These are phyloP conservation scores for Dicaeum eximium DNA, from an alignment of 2,113 vertebrate genomes.

Conservation along the genomic window DNA sequence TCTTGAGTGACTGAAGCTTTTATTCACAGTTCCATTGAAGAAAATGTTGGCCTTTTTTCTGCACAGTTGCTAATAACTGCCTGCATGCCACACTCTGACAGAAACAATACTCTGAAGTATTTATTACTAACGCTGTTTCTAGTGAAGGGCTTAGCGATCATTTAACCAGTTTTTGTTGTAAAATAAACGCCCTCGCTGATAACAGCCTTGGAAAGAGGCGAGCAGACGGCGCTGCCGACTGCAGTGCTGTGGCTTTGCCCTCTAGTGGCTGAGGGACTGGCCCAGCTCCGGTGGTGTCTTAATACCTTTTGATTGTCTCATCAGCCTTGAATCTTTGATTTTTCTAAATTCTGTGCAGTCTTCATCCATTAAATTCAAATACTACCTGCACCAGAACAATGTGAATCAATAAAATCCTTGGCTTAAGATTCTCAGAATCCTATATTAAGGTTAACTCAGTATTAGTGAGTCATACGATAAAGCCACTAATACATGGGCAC, in stretches of 20 bases:
- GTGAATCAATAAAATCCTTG: slow-evolving; percentile 24
- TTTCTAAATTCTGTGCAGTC: background rate
- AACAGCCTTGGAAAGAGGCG: background rate
- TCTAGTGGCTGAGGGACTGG: background rate
- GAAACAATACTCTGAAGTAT: background rate
- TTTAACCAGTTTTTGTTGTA: background rate
- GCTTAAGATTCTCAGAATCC: slow-evolving; percentile 11
- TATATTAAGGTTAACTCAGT: slow-evolving; percentile 31
- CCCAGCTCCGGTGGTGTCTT: background rate
- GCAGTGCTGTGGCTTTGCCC: slow-evolving; percentile 1
- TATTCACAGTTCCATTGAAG: background rate
- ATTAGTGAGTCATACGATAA: slow-evolving; percentile 46
- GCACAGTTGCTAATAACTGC: background rate
- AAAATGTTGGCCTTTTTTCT: background rate
- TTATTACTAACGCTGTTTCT: background rate
- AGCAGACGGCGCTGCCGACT: background rate
- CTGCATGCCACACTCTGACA: background rate
- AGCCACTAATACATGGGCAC: slow-evolving; percentile 20
- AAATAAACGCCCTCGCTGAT: background rate
- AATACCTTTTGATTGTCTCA: background rate
- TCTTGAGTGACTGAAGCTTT: background rate
- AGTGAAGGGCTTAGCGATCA: background rate
- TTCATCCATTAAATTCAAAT: slow-evolving; percentile 12
- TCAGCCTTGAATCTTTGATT: background rate
- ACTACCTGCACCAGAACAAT: slow-evolving; percentile 7